Evolutionary conservation across 2,888 invertebrate species (phyloP).

Genomic region (Sesia apiformis): DNA sequence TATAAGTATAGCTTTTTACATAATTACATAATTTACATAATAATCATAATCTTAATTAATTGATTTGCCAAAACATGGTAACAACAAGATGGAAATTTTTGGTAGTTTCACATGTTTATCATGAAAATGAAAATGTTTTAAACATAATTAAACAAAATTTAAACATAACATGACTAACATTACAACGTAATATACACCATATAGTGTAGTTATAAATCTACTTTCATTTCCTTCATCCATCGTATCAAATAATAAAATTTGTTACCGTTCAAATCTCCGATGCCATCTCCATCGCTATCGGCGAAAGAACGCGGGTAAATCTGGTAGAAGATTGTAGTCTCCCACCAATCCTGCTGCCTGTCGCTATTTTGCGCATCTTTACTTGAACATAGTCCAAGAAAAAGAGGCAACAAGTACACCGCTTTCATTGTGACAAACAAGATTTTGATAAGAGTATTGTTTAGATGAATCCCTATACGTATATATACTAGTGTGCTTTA

Average conservation of each 20-base stretch:
- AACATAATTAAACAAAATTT: too few relatives aligned
- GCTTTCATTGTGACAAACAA: slow-evolving; percentile 24
- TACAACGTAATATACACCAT: too few relatives aligned
- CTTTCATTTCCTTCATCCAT: not conserved
- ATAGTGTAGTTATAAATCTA: not conserved
- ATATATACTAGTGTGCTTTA: too few relatives aligned
- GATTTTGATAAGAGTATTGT: not conserved
- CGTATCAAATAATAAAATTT: not conserved
- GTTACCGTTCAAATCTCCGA: slow-evolving; percentile 74
- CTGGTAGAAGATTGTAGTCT: slow-evolving; percentile 83
- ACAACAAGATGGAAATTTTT: too few relatives aligned
- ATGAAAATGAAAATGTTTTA: too few relatives aligned
- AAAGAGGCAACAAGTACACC: slow-evolving; percentile 27
- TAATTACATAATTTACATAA: too few relatives aligned
- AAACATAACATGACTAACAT: too few relatives aligned
- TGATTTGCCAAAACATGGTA: too few relatives aligned
- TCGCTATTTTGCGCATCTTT: slow-evolving; percentile 22
- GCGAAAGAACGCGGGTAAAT: slow-evolving; percentile 85
- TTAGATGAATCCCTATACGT: not conserved
- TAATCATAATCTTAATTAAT: too few relatives aligned
- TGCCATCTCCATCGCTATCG: slow-evolving; percentile 84
- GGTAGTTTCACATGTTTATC: too few relatives aligned
- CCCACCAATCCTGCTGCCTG: slow-evolving; percentile 80
- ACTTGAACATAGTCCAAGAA: slow-evolving; percentile 26
- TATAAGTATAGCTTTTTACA: too few relatives aligned